Evolutionary conservation across 1,140 invertebrate species (phyloP), one percentile per base, ranked within the genome.

Genomic region (Lordiphosa collinella): DNA sequence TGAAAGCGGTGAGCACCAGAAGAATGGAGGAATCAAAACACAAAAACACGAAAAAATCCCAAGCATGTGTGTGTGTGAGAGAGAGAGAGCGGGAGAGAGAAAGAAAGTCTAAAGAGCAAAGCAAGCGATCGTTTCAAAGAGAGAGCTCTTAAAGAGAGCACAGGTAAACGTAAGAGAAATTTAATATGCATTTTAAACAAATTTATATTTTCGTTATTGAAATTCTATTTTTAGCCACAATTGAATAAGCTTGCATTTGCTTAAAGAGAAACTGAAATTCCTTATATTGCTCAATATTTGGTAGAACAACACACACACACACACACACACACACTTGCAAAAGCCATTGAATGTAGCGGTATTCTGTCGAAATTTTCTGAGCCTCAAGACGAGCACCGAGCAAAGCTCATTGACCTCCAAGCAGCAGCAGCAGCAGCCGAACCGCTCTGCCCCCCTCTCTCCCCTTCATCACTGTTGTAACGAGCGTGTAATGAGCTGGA

Each of bases 21-120:
- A 88, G 86, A 88, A 88, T 74, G 85, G 72, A 72, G 86, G 86
- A 88, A 88, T 88, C 86, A 88, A 88, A 88, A 88, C 86, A 88
- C 66, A 78, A 29, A 29, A 29, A 29, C 63, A 80, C 86, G 65
- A 84, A 87, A 79, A 75, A 84, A 58, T 31, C 49, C 54, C 56
- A 65, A 44, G 61, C 43, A 63, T 43, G 37, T 43, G 31, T 32
- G 16, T 49, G n/a, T 11, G 13, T 37, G 34, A 9, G 37, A 11
- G 58, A 12, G 29, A 12, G 54, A 48, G 12, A 48, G 18, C 50
- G 47, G 41, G 36, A 16, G 41, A 29, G 56, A 32, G 32, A 37
- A 37, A 34, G 43, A 32, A 36, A 53, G 60, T 8, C 29, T 3
- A 38, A 13, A 58, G 18, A 14, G 31, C 12, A 49, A 46, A 35